Evolutionary conservation across 2,113 vertebrate species (phyloP), one percentile per base, ranked within the genome.

Genomic region (Trinectes maculatus): DNA sequence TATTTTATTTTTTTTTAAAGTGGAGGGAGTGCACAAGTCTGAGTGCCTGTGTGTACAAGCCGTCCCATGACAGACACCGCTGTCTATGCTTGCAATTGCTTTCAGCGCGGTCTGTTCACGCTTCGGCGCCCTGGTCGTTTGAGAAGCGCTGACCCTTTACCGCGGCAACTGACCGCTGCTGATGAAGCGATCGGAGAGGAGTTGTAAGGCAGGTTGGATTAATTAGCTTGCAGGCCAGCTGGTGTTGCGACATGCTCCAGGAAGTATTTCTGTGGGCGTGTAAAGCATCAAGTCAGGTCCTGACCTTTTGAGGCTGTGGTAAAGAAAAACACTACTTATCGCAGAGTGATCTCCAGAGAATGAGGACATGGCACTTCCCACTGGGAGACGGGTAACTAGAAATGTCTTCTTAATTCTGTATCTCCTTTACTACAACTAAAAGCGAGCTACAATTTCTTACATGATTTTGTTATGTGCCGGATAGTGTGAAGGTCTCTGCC

Each of bases 131-230:
- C 39, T 12, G 49, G 75, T 68, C 21, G 60, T 82, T 83, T 86
- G 78, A 79, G 73, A 86, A 71, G 76, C 80, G 48, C 72, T 91
- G 85, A 90, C 89, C 88, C 88, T 68, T 81, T 69, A 82, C 83
- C 15, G 15, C 51, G 74, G 72, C 64, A 66, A 51, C 80, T 74
- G 82, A 86, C 85, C 79, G 67, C 56, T 19, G 47, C 71, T 85
- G 82, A 87, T 85, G 71, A 82, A 85, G 76, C 74, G 78, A 76
- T 66, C 60, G 77, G 68, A 42, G 13, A 80, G 70, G 68, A 76
- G 77, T 75, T 85, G 89, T 87, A 82, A 85, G 65, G 84, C 68
- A 81, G 77, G 77, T 66, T 79, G 79, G 72, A 84, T 90, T 90
- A 86, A 90, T 91, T 88, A 87, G 75, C 62, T 79, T 65, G 71